Conservation (phyloP, 1,140 invertebrate genomes). For the Drosophila pseudoananassae region DNA sequence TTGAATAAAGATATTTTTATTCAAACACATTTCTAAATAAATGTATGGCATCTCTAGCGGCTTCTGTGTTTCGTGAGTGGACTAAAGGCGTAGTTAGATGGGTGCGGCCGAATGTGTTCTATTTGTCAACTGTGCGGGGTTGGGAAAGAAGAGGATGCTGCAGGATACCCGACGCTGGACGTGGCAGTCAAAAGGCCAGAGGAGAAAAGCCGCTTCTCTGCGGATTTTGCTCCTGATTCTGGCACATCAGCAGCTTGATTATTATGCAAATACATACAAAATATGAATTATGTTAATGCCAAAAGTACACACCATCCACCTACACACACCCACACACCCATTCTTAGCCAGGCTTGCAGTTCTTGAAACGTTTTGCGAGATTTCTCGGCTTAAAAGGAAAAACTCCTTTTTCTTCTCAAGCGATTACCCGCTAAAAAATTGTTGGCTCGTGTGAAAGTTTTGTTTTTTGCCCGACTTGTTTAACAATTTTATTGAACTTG, state of each 20-base stretch:
- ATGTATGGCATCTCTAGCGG: conserved; percentile 6
- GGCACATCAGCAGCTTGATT: conserved; percentile 75
- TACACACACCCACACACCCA: conserved; percentile 28
- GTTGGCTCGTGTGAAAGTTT: conserved; percentile 41
- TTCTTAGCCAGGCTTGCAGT: conserved; percentile 20
- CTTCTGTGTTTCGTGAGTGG: conserved; percentile 14
- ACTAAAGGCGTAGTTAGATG: conserved; percentile 6
- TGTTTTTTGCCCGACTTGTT: conserved; percentile 18
- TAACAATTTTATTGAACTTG: conserved; percentile 42
- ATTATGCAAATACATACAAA: conserved; percentile 78
- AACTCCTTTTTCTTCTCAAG: conserved; percentile 8
- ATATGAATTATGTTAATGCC: conserved; percentile 78
- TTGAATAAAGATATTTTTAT: not conserved
- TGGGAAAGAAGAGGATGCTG: not conserved
- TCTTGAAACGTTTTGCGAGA: conserved; percentile 50
- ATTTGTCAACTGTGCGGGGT: conserved; percentile 66
- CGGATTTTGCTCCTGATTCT: conserved; percentile 54
- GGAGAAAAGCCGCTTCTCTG: conserved; percentile 42
- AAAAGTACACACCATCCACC: conserved; percentile 50
- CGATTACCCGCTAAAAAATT: conserved; percentile 16
- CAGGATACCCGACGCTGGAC: conserved; percentile 33
- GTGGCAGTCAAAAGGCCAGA: conserved; percentile 62
- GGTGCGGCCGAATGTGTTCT: conserved; percentile 60
- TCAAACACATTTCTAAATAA: not conserved
- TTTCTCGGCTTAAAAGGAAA: conserved; percentile 13